Evolutionary conservation across 2,113 vertebrate genomes (phyloP), one percentile per base, ranked within the genome.

Genomic region (Chitala chitala): DNA sequence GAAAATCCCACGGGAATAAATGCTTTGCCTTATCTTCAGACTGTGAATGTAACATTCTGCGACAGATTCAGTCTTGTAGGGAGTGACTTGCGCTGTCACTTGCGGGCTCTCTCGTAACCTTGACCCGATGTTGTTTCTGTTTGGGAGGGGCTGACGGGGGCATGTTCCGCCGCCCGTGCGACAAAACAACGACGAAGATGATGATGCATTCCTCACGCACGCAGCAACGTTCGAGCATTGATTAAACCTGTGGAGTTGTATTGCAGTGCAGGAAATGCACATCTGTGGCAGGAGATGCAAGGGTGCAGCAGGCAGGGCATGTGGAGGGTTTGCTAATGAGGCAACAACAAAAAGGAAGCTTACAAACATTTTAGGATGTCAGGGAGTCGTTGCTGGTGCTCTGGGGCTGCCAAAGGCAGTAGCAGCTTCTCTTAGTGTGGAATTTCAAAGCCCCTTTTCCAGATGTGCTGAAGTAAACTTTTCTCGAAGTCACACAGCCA

Each of bases 401-500:
- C 50, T 63, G 59, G 17, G 38, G n/a, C 59, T 6, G 31, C 31
- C 33, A 38, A 29, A 1, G 31, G 2, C 33, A 3, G 59, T 29
- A 3, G 31, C 36, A 7, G 3, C 56, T n/a, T n/a, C n/a, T 12
- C 15, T 9, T 26, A 40, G 17, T 8, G 44, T 24, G 38, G 56
- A 73, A 51, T 63, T 50, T 36, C 26, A 64, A 73, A 51, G 29
- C 59, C 51, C 31, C 6, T 9, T n/a, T 22, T 50, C 29, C 9
- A 48, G 26, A 33, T n/a, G 59, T 1, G 20, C 10, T 40, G 2
- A 50, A 33, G 24, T 63, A 33, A 48, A 3, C 64, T 50, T 48
- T 29, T 10, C 40, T 58, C 72, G 56, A 73, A 64, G 72, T 73
- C 31, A 40, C 53, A 46, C 29, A 31, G 44, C 58, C 40, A 31